Evolutionary conservation across 2,888 invertebrate genomes (phyloP).

Genomic region (Drosophila testacea): DNA sequence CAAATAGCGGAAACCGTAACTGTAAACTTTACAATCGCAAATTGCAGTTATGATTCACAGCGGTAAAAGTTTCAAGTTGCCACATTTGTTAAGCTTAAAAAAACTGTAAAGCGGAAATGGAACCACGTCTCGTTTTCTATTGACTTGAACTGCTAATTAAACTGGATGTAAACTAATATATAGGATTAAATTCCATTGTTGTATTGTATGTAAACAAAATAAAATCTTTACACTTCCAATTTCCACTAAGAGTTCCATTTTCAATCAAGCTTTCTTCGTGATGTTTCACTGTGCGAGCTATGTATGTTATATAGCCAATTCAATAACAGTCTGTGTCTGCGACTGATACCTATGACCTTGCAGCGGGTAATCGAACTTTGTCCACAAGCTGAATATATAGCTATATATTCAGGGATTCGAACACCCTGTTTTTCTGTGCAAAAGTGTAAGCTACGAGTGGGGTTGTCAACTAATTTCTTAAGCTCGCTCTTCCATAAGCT

Average conservation of each 20-base stretch:
- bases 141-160: neutral
- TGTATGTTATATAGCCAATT: slow-evolving; percentile 1
- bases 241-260: neutral
- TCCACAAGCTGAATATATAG: slow-evolving; percentile 14
- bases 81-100: slow-evolving; percentile 5
- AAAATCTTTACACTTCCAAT: too few species aligned
- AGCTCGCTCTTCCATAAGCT: slow-evolving; percentile 5
- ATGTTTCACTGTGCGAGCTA: neutral
- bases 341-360: slow-evolving; percentile 31
- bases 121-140: neutral
- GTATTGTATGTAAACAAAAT: too few species aligned
- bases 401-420: neutral
- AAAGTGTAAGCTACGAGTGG: neutral
- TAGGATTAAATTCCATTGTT: too few species aligned
- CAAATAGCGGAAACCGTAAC: slow-evolving; percentile 19
- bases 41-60: slow-evolving; percentile 11
- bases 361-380: slow-evolving; percentile 40
- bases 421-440: slow-evolving; percentile 7
- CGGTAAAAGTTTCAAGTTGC: slow-evolving; percentile 7
- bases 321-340: neutral
- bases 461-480: slow-evolving; percentile 7
- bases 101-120: neutral
- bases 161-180: neutral
- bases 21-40: slow-evolving; percentile 16
- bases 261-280: neutral